Evolutionary conservation across 1,140 invertebrate species (phyloP).

Genomic region (Orchesella cincta): DNA sequence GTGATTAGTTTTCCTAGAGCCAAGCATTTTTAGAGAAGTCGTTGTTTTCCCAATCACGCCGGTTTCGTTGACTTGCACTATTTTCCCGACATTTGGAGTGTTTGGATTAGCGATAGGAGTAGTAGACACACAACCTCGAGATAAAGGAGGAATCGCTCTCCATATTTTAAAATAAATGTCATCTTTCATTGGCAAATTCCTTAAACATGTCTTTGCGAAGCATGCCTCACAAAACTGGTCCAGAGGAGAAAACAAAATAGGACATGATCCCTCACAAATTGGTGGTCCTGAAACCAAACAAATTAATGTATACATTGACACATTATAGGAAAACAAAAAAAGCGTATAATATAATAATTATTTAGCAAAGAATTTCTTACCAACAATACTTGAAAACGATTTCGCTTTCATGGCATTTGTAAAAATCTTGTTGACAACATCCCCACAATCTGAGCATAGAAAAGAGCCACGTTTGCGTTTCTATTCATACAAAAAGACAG

Average conservation of each 20-base stretch:
- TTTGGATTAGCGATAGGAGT: not conserved
- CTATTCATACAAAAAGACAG: no score
- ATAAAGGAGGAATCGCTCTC: conserved; percentile 22
- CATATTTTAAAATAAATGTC: conserved; percentile 35
- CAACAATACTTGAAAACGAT: not conserved
- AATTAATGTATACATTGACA: no score
- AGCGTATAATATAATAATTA: no score
- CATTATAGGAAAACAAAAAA: no score
- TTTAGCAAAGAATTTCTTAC: not conserved
- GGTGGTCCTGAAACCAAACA: conserved; percentile 4
- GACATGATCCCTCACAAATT: conserved; percentile 5
- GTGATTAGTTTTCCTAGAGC: not conserved
- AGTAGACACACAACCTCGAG: not conserved
- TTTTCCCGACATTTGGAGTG: not conserved
- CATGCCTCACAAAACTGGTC: conserved; percentile 28
- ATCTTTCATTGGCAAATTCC: conserved; percentile 13
- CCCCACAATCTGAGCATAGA: not conserved
- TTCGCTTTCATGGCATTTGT: not conserved
- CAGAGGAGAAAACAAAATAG: not conserved
- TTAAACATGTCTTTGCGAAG: conserved; percentile 30
- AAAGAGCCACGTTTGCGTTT: not conserved
- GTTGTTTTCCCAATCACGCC: conserved; percentile 5
- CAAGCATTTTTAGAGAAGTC: not conserved
- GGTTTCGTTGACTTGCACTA: not conserved
- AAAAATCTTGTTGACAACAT: conserved; percentile 3